Evolutionary conservation across 2,888 invertebrate genomes (phyloP), one percentile per base, ranked within the genome.

Genomic region (Hirtodrosophila trivittata): DNA sequence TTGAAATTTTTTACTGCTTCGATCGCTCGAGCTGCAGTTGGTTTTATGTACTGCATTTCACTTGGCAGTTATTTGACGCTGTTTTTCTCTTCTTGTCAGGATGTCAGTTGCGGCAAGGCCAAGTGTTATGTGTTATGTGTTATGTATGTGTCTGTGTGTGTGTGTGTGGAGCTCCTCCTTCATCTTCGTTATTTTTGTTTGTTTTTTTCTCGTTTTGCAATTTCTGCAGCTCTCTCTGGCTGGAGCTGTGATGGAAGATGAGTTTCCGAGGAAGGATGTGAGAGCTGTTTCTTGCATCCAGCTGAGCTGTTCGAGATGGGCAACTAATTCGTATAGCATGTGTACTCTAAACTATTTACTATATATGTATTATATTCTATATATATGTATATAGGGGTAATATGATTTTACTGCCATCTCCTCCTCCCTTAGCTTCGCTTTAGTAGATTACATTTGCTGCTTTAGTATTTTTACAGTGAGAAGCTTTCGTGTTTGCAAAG

Each of bases 271-370:
- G 30, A 64, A 52, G 26, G 16, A n/a, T 55, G 59, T 41, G 35
- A 12, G 47, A 56, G 43, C 32, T 14, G 59, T 64, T 62, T 71
- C 65, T 71, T 49, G 55, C 55, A 56, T 57, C 57, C 63, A 54
- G 57, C 43, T 51, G 65, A 42, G 69, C 58, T 50, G 57, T 43
- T 56, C 41, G 47, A 66, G 50, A 56, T 55, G 57, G 69, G 46
- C 75, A 75, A 77, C 78, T 80, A 80, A 76, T 80, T 78, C 72
- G 72, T 67, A 49, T 64, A 56, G 63, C 56, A 66, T 52, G 57
- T 68, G 25, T 12, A n/a, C 32, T 9, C 1, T 32, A 32, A 1
- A 32, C 32, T 32, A 32, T 32, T n/a, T 32, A 32, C 9, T 32
- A 25, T 14, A 14, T 35, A 12, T 14, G 16, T 35, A 14, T 8